Conservation (phyloP, 2,888 invertebrate species). For the Polyommatus iphigenia region DNA sequence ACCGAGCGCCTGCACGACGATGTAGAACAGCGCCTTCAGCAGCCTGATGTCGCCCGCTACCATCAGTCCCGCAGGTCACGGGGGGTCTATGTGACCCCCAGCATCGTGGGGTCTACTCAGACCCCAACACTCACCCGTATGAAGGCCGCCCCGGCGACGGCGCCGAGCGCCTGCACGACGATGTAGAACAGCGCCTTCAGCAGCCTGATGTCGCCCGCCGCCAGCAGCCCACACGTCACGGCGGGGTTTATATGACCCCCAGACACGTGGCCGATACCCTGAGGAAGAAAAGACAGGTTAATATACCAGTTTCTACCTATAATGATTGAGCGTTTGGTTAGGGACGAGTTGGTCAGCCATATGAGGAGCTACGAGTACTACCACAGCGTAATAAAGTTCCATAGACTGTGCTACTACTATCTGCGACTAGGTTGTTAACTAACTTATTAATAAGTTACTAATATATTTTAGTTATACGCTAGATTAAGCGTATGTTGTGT, state of each 20-base stretch:
- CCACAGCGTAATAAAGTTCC: too few relatives aligned
- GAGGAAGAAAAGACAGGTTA: conserved; percentile 51
- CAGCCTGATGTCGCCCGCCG: conserved; percentile 89
- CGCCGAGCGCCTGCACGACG: conserved; percentile 89
- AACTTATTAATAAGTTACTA: too few relatives aligned
- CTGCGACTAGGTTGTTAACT: too few relatives aligned
- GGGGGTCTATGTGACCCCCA: conserved; percentile 51
- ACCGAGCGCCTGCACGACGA: conserved; percentile 89
- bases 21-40: conserved; percentile 88
- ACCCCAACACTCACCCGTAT: conserved; percentile 80
- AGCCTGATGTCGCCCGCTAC: conserved; percentile 90
- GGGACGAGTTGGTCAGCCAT: neutral
- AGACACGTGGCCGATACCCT: conserved; percentile 92
- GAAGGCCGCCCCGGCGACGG: conserved; percentile 88
- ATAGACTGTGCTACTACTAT: too few relatives aligned
- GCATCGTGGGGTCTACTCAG: neutral
- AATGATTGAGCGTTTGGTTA: neutral
- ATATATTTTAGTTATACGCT: too few relatives aligned
- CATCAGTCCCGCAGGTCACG: conserved; percentile 89
- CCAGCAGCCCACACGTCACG: conserved; percentile 90
- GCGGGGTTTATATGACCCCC: conserved; percentile 97
- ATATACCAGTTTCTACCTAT: neutral
- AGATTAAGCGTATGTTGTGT: too few relatives aligned
- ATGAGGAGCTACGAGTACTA: too few relatives aligned
- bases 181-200: conserved; percentile 90